Evolutionary conservation across 2,797 vertebrate genomes (phyloP).

Genomic region (Darevskia mixta): DNA sequence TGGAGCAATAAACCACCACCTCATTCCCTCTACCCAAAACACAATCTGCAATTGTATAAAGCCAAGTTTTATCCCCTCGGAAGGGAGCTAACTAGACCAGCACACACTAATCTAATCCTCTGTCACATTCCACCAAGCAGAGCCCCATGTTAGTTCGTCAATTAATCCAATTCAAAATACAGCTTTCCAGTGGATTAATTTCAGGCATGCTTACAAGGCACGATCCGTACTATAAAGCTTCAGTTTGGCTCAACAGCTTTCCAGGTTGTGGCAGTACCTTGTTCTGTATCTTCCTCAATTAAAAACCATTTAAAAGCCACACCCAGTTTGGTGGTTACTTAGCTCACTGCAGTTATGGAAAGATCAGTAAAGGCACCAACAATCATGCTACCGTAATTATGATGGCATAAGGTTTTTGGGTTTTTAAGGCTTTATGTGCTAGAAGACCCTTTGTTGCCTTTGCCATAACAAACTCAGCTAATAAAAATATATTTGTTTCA

Average conservation of each 20-base stretch:
- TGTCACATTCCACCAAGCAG: slow-evolving; percentile 28
- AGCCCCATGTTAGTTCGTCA: not conserved
- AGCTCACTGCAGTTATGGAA: too few relatives aligned
- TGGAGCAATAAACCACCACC: not conserved
- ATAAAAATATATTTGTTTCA: too few relatives aligned
- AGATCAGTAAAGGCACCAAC: too few relatives aligned
- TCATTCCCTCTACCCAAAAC: not conserved
- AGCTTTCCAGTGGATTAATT: slow-evolving; percentile 44
- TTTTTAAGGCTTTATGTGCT: too few relatives aligned
- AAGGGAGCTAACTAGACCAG: not conserved
- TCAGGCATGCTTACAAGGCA: slow-evolving; percentile 4
- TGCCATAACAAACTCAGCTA: too few relatives aligned
- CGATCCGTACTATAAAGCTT: slow-evolving; percentile 11
- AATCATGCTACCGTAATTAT: too few relatives aligned
- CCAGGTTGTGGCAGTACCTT: not conserved
- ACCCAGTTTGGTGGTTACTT: not conserved
- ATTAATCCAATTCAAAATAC: slow-evolving; percentile 49
- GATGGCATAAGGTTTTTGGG: too few relatives aligned
- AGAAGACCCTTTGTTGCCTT: too few relatives aligned
- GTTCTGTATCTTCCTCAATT: not conserved
- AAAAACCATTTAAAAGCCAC: not conserved
- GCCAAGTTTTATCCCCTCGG: slow-evolving; percentile 30
- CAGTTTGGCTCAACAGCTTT: not conserved
- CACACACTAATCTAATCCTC: slow-evolving; percentile 21
- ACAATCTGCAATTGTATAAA: not conserved